Evolutionary conservation across 2,888 invertebrate genomes (phyloP).

Genomic region (Euspilapteryx auroguttella): DNA sequence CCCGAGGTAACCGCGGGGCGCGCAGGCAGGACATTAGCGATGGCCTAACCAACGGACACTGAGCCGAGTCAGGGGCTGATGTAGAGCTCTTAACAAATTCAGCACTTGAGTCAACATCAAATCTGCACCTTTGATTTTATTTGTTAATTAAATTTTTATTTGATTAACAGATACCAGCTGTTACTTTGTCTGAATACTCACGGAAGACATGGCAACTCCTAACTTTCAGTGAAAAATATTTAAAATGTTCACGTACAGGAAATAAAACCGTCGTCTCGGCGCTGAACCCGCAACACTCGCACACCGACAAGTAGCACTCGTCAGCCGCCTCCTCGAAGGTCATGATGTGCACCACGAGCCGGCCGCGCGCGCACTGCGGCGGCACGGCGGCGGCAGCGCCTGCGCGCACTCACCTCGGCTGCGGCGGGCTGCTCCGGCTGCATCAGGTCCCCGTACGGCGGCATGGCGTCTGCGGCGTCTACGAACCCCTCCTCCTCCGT

Average conservation of each 20-base stretch:
- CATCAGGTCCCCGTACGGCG: conserved; percentile 57
- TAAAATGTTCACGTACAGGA: conserved; percentile 54
- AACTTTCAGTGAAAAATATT: conserved; percentile 41
- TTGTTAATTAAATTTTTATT: too few relatives aligned
- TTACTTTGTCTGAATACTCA: too few relatives aligned
- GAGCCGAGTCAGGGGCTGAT: too few relatives aligned
- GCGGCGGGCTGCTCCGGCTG: conserved; percentile 34
- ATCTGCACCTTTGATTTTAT: too few relatives aligned
- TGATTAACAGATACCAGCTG: too few relatives aligned
- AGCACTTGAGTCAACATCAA: conserved; percentile 2
- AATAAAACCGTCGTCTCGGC: conserved; percentile 47
- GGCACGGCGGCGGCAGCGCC: not conserved
- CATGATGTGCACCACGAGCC: conserved; percentile 26
- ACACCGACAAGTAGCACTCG: conserved; percentile 50
- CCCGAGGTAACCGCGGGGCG: too few relatives aligned
- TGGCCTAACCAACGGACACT: too few relatives aligned
- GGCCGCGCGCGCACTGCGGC: conserved; percentile 43
- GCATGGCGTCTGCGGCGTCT: conserved; percentile 46
- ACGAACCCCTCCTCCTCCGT: conserved; percentile 47
- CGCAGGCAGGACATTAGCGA: too few relatives aligned
- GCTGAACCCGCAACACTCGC: conserved; percentile 60
- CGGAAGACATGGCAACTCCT: conserved; percentile 42
- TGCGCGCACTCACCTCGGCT: conserved; percentile 8
- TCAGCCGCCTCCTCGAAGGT: conserved; percentile 52
- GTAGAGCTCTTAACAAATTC: too few relatives aligned